Base-by-base conservation (phyloP, 1,140 invertebrate species). In the Pachypeltis micranthus region DNA sequence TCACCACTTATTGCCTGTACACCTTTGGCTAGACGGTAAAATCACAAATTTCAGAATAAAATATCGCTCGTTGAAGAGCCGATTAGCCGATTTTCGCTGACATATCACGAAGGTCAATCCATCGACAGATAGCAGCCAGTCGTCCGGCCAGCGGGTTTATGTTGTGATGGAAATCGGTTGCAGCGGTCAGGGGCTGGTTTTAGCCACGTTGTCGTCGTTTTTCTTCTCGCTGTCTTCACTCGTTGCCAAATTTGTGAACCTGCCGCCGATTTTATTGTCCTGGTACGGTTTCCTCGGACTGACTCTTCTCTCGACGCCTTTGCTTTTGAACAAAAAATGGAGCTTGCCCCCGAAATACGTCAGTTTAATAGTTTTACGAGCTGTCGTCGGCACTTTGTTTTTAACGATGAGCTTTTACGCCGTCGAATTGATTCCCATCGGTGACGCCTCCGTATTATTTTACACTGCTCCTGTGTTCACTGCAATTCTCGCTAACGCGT, bases 391-490 rank as follows among this genome's bases (percentile, higher is more conserved):
- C 26, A 58, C 44, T 2, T 7, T 56, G 21, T 62, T 62, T 26
- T 34, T 62, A 10, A 25, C 55, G 10, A 19, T 7, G 19, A 29
- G 44, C 31, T 62, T 62, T 34, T 62, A 62, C 24, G 12, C 61
- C 3, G 61, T 56, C 7, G 44, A 62, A 25, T 3, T 62, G 3
- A 54, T 62, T 16, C 61, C 61, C 55, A n/a, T 62, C 19, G 61
- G 61, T 2, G 61, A 62, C 24, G 61, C 61, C 3, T 62, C 61
- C 12, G 61, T 62, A 2, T n/a, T 62, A 2, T 39, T 62, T 12
- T 62, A 62, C 61, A 62, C 51, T 21, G 39, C 61, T 2, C 61
- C 61, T 19, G 24, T 56, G 7, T 62, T 59, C 44, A 62, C 61
- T 2, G 2, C 54, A 7, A 24, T 62, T 1, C 51, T 62, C 10